phyloP scores from a whole-genome alignment of 2,888 invertebrate species.

The Serrognathus titanus region DNA sequence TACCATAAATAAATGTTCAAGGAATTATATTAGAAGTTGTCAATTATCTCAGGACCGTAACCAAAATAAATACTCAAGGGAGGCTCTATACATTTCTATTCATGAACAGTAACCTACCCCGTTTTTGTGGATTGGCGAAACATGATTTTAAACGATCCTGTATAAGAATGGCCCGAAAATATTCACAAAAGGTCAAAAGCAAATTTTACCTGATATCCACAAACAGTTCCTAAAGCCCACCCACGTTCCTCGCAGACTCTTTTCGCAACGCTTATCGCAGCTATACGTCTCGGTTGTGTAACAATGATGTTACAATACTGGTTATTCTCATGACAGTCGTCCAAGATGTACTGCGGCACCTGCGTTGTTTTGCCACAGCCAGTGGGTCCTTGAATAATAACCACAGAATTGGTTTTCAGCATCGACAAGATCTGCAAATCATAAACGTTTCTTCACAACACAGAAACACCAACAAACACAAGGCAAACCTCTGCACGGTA shows the following conservation, averaged over 20 bases:
- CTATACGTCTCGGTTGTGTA: slow-evolving; percentile 91
- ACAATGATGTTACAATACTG: slow-evolving; percentile 81
- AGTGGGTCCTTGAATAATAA: slow-evolving; percentile 87
- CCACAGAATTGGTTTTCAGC: slow-evolving; percentile 49
- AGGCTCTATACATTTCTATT: too few species aligned
- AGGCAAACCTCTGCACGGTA: slow-evolving; percentile 9
- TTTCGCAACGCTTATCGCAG: slow-evolving; percentile 84
- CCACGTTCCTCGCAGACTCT: slow-evolving; percentile 80
- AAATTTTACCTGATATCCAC: slow-evolving; percentile 78
- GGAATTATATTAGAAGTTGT: too few species aligned
- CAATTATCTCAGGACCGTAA: too few species aligned
- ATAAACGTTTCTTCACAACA: too few species aligned
- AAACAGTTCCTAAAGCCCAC: slow-evolving; percentile 77
- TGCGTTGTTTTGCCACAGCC: slow-evolving; percentile 95
- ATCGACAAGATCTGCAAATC: not conserved
- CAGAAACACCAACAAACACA: not conserved
- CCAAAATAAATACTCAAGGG: too few species aligned
- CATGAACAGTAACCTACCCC: too few species aligned
- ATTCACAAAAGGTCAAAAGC: too few species aligned
- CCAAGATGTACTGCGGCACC: slow-evolving; percentile 91
- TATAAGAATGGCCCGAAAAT: too few species aligned
- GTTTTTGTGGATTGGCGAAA: too few species aligned
- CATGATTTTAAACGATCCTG: too few species aligned
- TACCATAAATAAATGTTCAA: too few species aligned
- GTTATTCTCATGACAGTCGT: slow-evolving; percentile 62